Evolutionary conservation across 2,113 vertebrate genomes (phyloP).

Genomic region (Halichoerus grypus): DNA sequence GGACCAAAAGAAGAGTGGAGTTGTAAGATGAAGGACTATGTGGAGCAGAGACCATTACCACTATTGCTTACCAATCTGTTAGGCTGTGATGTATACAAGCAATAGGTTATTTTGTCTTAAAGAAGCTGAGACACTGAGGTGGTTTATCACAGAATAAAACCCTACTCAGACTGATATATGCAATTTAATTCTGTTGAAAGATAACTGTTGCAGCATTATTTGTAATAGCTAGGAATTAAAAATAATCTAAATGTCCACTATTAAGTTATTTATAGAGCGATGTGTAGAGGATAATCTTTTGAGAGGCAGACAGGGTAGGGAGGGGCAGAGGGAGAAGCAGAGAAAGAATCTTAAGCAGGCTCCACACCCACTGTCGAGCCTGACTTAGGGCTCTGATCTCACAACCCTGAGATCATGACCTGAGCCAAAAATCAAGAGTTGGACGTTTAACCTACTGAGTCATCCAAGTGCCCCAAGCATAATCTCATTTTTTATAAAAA

Average conservation of each 20-base stretch:
- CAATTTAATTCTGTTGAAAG: not conserved
- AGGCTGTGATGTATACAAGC: not conserved
- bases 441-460: not conserved
- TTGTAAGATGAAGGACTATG: not conserved
- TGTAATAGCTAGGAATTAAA: slow-evolving; percentile 12
- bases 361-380: too few relatives aligned
- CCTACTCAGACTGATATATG: not conserved
- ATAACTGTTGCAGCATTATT: not conserved
- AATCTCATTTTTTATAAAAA: slow-evolving; percentile 41
- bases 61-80: not conserved
- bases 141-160: not conserved
- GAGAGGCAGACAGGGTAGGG: not conserved
- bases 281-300: not conserved
- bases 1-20: not conserved
- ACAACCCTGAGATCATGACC: not conserved
- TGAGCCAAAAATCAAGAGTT: not conserved
- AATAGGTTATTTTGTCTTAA: not conserved
- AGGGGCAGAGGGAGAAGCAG: not conserved
- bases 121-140: not conserved
- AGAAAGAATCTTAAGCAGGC: not conserved
- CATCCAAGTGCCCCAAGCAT: not conserved
- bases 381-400: not conserved
- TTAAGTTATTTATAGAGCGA: not conserved
- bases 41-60: not conserved
- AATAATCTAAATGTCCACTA: slow-evolving; percentile 22